These are phyloP conservation scores for Epistrophe grossulariae DNA, from an alignment of 2,888 invertebrate genomes.

Conservation along the genomic window DNA sequence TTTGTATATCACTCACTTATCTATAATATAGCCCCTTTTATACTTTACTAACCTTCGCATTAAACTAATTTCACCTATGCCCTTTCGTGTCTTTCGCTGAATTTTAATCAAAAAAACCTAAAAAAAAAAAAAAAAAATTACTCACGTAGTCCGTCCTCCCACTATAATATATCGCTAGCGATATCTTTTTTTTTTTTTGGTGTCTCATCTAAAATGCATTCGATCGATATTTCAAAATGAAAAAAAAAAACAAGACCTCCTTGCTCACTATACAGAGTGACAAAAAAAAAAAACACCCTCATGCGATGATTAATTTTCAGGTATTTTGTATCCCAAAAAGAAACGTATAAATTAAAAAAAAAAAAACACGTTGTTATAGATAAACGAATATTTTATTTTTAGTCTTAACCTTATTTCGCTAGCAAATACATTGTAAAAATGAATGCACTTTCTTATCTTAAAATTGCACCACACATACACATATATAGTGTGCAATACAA, in stretches of 20 bases:
- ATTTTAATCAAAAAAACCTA: neutral
- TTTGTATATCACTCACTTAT: neutral
- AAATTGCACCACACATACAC: constrained; percentile 50
- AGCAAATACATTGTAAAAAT: constrained; percentile 28
- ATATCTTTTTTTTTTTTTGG: neutral
- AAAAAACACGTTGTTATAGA: constrained; percentile 35
- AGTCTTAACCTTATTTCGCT: constrained; percentile 66
- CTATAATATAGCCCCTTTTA: no score
- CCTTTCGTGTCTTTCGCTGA: neutral
- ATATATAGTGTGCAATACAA: constrained; percentile 30
- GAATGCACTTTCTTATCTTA: constrained; percentile 61
- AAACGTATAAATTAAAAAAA: constrained; percentile 1
- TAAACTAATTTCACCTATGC: neutral
- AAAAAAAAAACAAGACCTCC: neutral
- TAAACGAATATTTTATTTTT: constrained; percentile 60
- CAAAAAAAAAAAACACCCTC: constrained; percentile 8
- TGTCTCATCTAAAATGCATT: constrained; percentile 60
- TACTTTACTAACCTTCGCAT: neutral
- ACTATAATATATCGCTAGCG: neutral
- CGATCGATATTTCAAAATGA: constrained; percentile 51
- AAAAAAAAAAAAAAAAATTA: neutral
- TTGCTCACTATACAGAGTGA: neutral
- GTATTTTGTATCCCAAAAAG: constrained; percentile 45
- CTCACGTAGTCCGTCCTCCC: neutral
- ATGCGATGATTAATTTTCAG: constrained; percentile 58